Conservation (phyloP, 2,797 vertebrate genomes). For the Vireo griseus region DNA sequence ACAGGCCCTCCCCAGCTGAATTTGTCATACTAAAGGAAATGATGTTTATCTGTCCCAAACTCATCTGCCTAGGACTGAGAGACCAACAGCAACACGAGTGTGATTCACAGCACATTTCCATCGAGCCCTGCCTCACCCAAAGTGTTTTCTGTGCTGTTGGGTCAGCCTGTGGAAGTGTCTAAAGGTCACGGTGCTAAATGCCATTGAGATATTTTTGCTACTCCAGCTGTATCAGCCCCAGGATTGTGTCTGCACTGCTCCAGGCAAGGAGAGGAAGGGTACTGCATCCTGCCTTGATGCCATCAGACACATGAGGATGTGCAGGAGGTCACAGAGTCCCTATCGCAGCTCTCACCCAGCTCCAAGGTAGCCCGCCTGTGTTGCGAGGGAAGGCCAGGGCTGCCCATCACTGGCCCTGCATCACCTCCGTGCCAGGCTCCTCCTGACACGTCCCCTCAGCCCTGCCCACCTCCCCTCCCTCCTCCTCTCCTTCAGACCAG, state of each 20-base stretch:
- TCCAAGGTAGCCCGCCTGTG: not conserved
- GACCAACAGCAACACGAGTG: not conserved
- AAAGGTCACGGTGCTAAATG: not conserved
- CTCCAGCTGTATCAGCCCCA: accelerated
- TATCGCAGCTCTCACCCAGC: not conserved
- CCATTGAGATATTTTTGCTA: accelerated
- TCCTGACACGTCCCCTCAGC: accelerated
- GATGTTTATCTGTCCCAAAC: not conserved
- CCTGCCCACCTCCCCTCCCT: not conserved
- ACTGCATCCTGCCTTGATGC: not conserved
- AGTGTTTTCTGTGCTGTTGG: not conserved
- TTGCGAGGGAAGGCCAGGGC: accelerated
- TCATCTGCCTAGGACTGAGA: accelerated
- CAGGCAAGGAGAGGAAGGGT: not conserved
- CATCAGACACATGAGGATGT: accelerated
- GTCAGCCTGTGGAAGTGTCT: not conserved
- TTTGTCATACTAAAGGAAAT: not conserved
- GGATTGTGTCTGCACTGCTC: not conserved
- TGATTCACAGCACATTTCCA: not conserved
- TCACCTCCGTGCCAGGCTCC: accelerated
- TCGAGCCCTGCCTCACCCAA: not conserved
- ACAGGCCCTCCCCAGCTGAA: accelerated
- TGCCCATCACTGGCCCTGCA: accelerated
- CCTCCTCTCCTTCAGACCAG: not conserved
- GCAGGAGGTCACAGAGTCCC: not conserved